Percentiles rank a stretch among this genome's conserved stretches.
Evolutionary conservation across 2,797 vertebrate species (phyloP).

Genomic region (Hirundo rustica): DNA sequence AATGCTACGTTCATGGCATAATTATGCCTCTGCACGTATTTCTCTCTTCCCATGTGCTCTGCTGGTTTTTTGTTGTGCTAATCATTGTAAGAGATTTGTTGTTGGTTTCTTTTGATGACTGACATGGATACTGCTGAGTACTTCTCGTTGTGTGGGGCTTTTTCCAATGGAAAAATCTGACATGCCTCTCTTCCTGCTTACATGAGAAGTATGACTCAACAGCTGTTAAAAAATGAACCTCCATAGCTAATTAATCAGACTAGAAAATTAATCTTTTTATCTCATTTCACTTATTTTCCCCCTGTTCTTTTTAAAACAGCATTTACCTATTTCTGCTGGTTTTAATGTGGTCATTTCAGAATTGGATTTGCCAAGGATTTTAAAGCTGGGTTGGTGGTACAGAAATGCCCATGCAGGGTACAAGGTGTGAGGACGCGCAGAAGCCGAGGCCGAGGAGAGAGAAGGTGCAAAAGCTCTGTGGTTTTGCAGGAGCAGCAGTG

Average conservation of each 20-base stretch:
- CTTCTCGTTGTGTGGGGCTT: neutral
- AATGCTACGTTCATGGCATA: neutral
- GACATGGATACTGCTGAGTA: neutral
- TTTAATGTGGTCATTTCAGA: neutral
- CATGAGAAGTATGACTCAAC: neutral
- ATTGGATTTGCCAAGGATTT: neutral
- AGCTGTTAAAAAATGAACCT: neutral
- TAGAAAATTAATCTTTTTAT: neutral
- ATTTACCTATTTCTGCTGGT: neutral
- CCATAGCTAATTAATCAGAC: neutral
- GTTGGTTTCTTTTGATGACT: conserved; percentile 33
- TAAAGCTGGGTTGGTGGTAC: neutral
- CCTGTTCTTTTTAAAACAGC: neutral
- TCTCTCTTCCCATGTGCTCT: neutral
- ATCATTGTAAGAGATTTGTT: conserved; percentile 9
- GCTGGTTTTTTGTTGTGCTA: conserved; percentile 27
- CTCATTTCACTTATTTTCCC: neutral
- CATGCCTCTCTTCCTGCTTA: neutral
- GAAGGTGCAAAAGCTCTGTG: neutral
- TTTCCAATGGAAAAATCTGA: neutral
- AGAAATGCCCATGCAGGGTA: fast-evolving
- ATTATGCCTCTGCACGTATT: neutral
- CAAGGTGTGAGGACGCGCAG: neutral
- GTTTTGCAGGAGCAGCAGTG: neutral
- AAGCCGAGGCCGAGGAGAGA: neutral